Evolutionary conservation across 2,888 invertebrate genomes (phyloP).

Genomic region (Mayetiola destructor): DNA sequence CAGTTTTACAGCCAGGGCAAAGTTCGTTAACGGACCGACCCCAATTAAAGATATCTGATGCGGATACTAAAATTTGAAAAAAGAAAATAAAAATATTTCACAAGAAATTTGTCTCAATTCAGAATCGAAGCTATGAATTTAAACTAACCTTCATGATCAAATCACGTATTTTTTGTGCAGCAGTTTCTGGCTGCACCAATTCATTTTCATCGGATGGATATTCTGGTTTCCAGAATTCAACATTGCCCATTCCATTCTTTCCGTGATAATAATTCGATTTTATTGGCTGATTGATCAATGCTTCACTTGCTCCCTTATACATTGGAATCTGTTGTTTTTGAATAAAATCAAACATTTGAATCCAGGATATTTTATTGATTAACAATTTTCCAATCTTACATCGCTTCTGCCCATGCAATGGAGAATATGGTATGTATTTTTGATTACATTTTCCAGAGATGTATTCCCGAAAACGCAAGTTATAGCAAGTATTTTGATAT

Average conservation of each 20-base stretch:
- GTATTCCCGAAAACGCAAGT: slow-evolving; percentile 67
- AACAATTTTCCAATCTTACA: slow-evolving; percentile 30
- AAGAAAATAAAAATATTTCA: too few relatives aligned
- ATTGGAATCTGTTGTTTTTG: slow-evolving; percentile 7
- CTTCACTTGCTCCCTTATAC: slow-evolving; percentile 7
- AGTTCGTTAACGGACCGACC: slow-evolving; percentile 63
- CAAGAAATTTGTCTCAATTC: too few relatives aligned
- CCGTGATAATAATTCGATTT: not conserved
- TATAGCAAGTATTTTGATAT: slow-evolving; percentile 42
- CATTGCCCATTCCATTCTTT: not conserved
- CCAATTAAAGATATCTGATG: slow-evolving; percentile 47
- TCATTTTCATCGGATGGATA: not conserved
- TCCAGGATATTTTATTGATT: too few relatives aligned
- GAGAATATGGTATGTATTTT: slow-evolving; percentile 54
- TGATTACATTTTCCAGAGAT: slow-evolving; percentile 47
- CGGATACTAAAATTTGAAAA: too few relatives aligned
- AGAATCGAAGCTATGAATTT: too few relatives aligned
- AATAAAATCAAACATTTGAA: too few relatives aligned
- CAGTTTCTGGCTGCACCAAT: slow-evolving; percentile 40
- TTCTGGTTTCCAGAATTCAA: not conserved
- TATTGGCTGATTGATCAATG: not conserved
- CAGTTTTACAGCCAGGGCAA: slow-evolving; percentile 56
- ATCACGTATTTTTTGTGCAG: slow-evolving; percentile 44
- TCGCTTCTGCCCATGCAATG: slow-evolving; percentile 43
- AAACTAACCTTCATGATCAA: slow-evolving; percentile 40